Conservation (phyloP, 2,113 vertebrate species). For the Ibidorhyncha struthersii region DNA sequence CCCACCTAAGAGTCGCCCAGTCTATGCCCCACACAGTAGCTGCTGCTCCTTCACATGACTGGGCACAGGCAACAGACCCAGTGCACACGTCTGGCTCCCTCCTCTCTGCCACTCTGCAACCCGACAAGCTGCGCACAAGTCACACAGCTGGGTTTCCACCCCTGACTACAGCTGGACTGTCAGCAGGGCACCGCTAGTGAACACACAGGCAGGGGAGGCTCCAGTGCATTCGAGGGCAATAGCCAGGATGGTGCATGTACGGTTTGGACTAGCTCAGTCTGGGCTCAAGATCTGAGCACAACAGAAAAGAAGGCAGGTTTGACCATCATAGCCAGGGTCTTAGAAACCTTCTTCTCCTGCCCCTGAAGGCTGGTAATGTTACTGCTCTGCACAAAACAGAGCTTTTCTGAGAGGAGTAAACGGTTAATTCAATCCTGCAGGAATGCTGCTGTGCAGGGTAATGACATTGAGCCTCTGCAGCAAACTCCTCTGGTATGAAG, state of each 20-base stretch:
- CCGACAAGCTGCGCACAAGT: background rate
- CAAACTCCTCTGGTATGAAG: background rate
- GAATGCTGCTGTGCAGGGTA: background rate
- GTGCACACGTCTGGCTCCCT: background rate
- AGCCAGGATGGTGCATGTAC: background rate
- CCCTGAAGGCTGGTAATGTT: background rate
- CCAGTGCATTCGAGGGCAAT: background rate
- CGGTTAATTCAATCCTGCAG: background rate
- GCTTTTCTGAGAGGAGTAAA: background rate
- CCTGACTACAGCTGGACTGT: background rate
- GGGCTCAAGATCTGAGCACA: background rate
- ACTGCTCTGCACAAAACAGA: background rate
- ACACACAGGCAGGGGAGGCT: background rate
- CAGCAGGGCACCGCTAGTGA: background rate
- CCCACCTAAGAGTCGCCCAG: background rate
- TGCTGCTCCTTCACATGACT: background rate
- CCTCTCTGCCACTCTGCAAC: background rate
- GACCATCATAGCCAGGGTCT: background rate
- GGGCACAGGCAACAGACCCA: background rate
- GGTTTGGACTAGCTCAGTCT: background rate
- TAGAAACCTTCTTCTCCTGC: background rate
- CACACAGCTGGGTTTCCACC: background rate
- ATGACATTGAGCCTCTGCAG: background rate
- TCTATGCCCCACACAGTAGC: background rate
- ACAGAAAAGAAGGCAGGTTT: background rate